A percentile compares a stretch with the other conserved stretches of the same genome.
phyloP scores from a whole-genome alignment of 2,113 vertebrate genomes.

The Triplophysa tibetana region DNA sequence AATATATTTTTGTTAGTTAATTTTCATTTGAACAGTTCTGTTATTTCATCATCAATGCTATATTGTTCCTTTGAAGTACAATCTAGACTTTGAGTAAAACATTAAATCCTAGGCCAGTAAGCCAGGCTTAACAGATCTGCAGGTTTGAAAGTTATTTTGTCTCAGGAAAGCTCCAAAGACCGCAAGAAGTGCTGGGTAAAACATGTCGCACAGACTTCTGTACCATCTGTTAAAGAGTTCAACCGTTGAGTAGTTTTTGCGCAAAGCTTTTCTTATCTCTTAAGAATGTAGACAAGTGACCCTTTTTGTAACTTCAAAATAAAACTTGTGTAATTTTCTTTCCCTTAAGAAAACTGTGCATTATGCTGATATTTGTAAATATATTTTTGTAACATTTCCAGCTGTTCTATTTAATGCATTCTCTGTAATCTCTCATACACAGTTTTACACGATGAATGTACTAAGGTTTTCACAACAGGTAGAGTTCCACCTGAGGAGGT shows the following conservation, averaged over 20 bases:
- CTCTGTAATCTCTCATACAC: neutral
- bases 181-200: no score
- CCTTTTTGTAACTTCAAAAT: no score
- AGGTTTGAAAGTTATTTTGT: neutral
- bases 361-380: slow-evolving; percentile 33
- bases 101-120: neutral
- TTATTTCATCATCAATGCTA: neutral
- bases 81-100: no score
- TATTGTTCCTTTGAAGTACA: neutral
- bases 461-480: neutral
- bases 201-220: no score
- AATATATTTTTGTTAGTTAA: neutral
- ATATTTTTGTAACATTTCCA: slow-evolving; percentile 33
- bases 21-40: neutral
- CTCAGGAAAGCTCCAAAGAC: neutral
- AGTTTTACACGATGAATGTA: no score
- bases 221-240: neutral
- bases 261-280: no score
- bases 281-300: no score
- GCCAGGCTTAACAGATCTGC: neutral
- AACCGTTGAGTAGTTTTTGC: neutral
- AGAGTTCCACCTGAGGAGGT: slow-evolving; percentile 15
- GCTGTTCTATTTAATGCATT: no score
- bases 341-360: neutral
- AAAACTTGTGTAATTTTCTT: neutral